A percentile compares a stretch with the other conserved stretches of the same genome.
Evolutionary conservation across 2,113 vertebrate genomes (phyloP).

Genomic region (Leptosomus discolor): DNA sequence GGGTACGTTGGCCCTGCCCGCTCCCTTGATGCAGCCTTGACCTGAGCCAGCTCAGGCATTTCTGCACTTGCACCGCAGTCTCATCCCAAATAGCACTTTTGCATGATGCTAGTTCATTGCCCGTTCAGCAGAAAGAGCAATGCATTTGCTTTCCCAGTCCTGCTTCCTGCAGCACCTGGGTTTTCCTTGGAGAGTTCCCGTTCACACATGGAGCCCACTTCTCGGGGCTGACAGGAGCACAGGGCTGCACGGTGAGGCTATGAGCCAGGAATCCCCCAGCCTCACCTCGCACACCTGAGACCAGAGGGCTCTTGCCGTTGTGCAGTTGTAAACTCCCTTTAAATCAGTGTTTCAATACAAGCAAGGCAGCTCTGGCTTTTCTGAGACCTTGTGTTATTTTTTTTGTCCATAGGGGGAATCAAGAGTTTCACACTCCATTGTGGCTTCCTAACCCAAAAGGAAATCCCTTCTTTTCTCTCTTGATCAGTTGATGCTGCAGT

Average conservation of each 20-base stretch:
- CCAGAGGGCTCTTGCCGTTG: rapidly evolving
- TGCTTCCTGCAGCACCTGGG: background rate
- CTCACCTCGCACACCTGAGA: rapidly evolving
- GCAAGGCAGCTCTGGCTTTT: background rate
- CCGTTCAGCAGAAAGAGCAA: background rate
- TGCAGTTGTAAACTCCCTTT: background rate
- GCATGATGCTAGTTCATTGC: rapidly evolving
- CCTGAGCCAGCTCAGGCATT: background rate
- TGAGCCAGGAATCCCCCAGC: background rate
- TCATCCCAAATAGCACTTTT: background rate
- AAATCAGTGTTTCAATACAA: background rate
- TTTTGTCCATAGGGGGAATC: background rate
- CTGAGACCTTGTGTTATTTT: background rate
- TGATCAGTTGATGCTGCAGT: background rate
- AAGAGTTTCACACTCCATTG: background rate
- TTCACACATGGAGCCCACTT: background rate
- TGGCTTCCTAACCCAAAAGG: background rate
- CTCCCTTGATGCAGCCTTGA: background rate
- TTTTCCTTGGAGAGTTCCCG: background rate
- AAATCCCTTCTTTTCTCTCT: background rate
- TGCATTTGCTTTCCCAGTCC: background rate
- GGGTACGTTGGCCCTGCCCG: background rate
- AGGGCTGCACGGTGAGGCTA: rapidly evolving
- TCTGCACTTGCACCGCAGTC: background rate
- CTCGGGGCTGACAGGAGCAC: background rate